These are phyloP conservation scores for Ophion ventricosus DNA, from an alignment of 2,888 invertebrate species.

Conservation along the genomic window DNA sequence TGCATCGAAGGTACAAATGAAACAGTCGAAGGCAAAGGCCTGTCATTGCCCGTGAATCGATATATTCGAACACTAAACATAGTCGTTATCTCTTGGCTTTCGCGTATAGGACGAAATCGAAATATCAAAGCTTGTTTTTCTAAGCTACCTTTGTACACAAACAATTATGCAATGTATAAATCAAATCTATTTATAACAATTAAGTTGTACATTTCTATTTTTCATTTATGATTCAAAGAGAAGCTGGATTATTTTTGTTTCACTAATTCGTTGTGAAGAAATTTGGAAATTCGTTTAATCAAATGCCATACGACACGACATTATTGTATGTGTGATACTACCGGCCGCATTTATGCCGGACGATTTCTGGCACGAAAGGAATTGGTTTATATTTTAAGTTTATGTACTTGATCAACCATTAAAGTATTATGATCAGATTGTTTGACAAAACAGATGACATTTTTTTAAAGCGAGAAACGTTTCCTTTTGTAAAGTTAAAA, in stretches of 20 bases:
- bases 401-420: no score
- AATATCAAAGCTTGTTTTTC: not conserved
- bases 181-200: not conserved
- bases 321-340: no score
- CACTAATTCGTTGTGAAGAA: not conserved
- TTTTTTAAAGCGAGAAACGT: no score
- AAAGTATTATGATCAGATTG: no score
- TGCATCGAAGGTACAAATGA: not conserved
- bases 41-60: not conserved
- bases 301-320: no score
- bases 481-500: no score
- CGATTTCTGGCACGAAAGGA: no score
- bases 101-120: not conserved
- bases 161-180: not conserved
- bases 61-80: not conserved
- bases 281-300: no score
- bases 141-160: not conserved
- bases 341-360: no score
- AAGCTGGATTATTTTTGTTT: not conserved
- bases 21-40: not conserved
- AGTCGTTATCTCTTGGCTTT: constrained; percentile 6
- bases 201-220: constrained; percentile 5
- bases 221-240: not conserved
- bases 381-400: no score
- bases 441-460: no score